phyloP scores from a whole-genome alignment of 2,888 invertebrate species.

The Melieria crassipennis region DNA sequence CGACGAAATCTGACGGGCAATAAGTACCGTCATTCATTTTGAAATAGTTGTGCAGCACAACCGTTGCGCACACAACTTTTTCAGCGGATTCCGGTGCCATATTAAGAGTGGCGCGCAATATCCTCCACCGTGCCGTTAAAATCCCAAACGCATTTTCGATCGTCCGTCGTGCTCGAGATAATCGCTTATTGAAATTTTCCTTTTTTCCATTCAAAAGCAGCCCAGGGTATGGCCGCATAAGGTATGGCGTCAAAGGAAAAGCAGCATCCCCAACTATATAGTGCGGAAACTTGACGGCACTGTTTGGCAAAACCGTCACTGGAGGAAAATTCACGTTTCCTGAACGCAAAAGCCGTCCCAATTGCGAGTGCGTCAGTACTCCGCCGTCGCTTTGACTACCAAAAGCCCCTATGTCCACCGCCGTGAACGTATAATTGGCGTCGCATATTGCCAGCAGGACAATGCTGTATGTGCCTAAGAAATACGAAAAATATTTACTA shows the following conservation, averaged over 20 bases:
- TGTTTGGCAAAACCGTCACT: neutral
- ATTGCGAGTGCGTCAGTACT: slow-evolving; percentile 18
- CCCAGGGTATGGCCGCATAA: slow-evolving; percentile 36
- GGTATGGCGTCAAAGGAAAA: slow-evolving; percentile 24
- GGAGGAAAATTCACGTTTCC: neutral
- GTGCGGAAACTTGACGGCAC: slow-evolving; percentile 4
- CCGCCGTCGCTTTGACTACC: slow-evolving; percentile 33
- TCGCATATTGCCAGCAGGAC: slow-evolving; percentile 20
- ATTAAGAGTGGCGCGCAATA: slow-evolving; percentile 18
- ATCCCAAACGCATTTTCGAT: slow-evolving; percentile 33
- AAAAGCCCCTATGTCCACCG: slow-evolving; percentile 27
- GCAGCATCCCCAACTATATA: slow-evolving; percentile 31
- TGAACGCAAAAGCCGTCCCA: slow-evolving; percentile 5
- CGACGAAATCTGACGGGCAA: neutral
- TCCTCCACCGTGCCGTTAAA: slow-evolving; percentile 23
- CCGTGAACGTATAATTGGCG: slow-evolving; percentile 34
- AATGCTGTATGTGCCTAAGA: slow-evolving; percentile 16
- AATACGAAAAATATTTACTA: neutral
- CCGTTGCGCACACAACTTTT: slow-evolving; percentile 10
- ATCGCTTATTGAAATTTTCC: slow-evolving; percentile 21
- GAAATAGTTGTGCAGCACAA: slow-evolving; percentile 24
- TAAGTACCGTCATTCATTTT: slow-evolving; percentile 15
- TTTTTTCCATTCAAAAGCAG: slow-evolving; percentile 12
- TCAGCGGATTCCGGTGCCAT: slow-evolving; percentile 15
- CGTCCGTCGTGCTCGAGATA: slow-evolving; percentile 24